Base-by-base conservation (phyloP, 2,797 vertebrate genomes). In the Eidolon dupreanum region DNA sequence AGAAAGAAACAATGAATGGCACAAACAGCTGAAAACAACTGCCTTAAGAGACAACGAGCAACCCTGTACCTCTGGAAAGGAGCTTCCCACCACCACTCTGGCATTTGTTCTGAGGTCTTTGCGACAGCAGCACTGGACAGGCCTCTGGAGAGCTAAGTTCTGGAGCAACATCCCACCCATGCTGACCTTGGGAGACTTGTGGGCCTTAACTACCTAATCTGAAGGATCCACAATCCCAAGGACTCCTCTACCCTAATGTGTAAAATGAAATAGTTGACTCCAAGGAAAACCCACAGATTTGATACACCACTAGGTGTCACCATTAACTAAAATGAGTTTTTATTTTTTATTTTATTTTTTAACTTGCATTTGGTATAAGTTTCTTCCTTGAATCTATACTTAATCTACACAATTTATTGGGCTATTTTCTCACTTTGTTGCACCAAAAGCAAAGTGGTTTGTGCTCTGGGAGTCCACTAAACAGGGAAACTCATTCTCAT, bases 221-320 rank as follows among this genome's bases (percentile, higher is more conserved):
- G 15, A 41, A n/a, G 6, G 20, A 8, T 63, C 15, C 6, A 5
- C 3, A 1, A 70, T 5, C 36, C 59, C 13, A 33, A 63, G 20
- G 73, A 49, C 13, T 43, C 73, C 22, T 26, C 31, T 5, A 59
- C 33, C 28, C 12, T 68, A 12, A 28, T 0, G 2, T 9, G 20
- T 31, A 33, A 79, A 79, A 88, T 36, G 49, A 87, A 68, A 78
- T 11, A 38, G 33, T 81, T 55, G 26, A 57, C 26, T 68, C 7
- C 75, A 59, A 88, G 75, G 28, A 81, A 97, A 93, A 68, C 0
- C n/a, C 85, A 68, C 49, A 7, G 49, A 55, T 92, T 51, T 41
- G 59, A 90, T 43, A 33, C 1, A 53, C 95, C 97, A 94, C 53
- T 49, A 95, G 93, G 88, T 90, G 96, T 97, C 95, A 91, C 93